A percentile compares a stretch with the other conserved stretches of the same genome.
These are phyloP conservation scores for Spinibarbus caldwelli DNA, from an alignment of 2,797 vertebrate species.

Conservation along the genomic window DNA sequence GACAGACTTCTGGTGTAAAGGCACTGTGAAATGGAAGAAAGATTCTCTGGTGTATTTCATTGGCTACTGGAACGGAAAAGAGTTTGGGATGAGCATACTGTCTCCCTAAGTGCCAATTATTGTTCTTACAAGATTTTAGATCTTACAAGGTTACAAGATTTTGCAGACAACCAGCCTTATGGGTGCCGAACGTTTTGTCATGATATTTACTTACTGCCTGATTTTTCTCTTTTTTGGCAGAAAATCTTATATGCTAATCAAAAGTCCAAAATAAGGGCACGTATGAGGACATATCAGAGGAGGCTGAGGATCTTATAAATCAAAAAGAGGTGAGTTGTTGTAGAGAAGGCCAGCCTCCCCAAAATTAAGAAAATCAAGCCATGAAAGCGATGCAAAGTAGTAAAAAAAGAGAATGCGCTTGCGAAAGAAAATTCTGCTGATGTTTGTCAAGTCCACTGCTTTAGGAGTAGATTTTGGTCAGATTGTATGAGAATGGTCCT, in stretches of 20 bases:
- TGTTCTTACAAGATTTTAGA: too few species aligned
- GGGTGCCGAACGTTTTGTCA: neutral
- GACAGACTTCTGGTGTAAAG: constrained; percentile 58
- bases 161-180: neutral
- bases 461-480: constrained; percentile 45
- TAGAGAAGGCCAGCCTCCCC: constrained; percentile 66
- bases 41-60: neutral
- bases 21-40: constrained; percentile 52
- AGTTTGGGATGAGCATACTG: neutral
- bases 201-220: neutral
- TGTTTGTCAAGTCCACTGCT: constrained; percentile 33
- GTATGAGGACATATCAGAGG: constrained; percentile 14
- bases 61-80: neutral
- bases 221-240: neutral
- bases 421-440: constrained; percentile 28
- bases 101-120: constrained; percentile 10
- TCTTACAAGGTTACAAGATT: too few species aligned
- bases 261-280: neutral
- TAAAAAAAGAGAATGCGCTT: neutral
- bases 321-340: constrained; percentile 42
- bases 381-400: constrained; percentile 44
- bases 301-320: constrained; percentile 53
- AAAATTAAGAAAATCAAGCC: constrained; percentile 47
- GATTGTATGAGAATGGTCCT: constrained; percentile 36
- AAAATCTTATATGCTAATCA: neutral